phyloP scores from a whole-genome alignment of 1,140 invertebrate genomes.

The Sipha flava region DNA sequence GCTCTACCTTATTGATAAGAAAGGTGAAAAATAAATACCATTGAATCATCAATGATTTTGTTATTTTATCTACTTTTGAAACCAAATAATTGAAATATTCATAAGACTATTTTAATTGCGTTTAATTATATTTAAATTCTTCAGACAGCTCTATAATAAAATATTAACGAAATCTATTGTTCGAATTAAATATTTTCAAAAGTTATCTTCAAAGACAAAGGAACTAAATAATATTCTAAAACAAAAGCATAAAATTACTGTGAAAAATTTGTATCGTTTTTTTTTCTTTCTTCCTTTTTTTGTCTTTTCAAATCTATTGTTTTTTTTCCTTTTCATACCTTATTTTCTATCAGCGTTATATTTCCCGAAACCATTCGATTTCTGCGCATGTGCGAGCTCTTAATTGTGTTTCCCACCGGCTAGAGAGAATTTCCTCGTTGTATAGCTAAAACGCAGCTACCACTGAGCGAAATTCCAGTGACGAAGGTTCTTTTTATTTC shows the following conservation, averaged over 20 bases:
- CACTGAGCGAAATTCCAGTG: background rate
- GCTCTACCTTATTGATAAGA: too few species aligned
- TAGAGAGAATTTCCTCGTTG: background rate
- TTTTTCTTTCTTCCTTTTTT: background rate
- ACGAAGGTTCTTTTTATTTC: conserved; percentile 18
- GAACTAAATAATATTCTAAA: background rate
- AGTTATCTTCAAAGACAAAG: background rate
- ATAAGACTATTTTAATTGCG: too few species aligned
- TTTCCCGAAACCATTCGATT: background rate
- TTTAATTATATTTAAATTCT: background rate
- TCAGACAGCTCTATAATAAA: too few species aligned
- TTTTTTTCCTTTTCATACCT: background rate
- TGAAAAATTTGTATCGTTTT: background rate
- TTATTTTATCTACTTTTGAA: too few species aligned
- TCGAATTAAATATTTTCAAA: background rate
- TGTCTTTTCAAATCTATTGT: background rate
- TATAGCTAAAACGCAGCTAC: background rate
- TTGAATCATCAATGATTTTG: too few species aligned
- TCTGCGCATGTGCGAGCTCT: background rate
- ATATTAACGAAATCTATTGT: too few species aligned
- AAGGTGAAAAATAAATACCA: too few species aligned
- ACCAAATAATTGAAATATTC: too few species aligned
- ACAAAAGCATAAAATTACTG: background rate
- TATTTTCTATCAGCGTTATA: background rate
- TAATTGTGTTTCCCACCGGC: background rate